Base-by-base conservation (phyloP, 1,140 invertebrate genomes). In the Lutraria rhynchaena region DNA sequence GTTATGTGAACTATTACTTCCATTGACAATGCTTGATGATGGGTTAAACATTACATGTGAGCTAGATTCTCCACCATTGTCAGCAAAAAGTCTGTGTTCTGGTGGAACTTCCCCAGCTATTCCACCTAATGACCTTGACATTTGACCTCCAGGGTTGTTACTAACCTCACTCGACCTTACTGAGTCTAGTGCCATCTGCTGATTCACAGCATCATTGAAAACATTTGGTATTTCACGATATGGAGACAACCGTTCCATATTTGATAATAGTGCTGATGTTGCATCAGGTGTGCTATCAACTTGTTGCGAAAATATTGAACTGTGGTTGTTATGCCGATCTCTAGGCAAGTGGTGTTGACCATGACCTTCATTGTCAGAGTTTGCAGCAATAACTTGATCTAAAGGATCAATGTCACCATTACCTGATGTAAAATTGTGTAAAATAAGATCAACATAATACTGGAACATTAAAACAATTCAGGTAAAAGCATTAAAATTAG, bases 301-400 rank as follows among this genome's bases (percentile, higher is more conserved):
- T n/a, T 55, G 41, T 31, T 55, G 49, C 24, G 58, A 27, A 41
- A 77, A 77, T 22, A 77, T 33, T 22, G 75, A 77, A 24, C 75
- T 49, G 41, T 61, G 75, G 57, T 77, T 77, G 22, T 65, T 44
- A 17, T 61, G 58, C 24, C 61, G 29, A 33, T 46, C 31, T 19
- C 57, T 37, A 17, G 51, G n/a, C 37, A 67, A 22, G 44, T 65
- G 63, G 9, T 49, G 22, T 35, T 35, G 41, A 61, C 73, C 58
- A 17, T 57, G 24, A 46, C 57, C 35, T 67, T 67, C 37, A 31
- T 5, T 1, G 15, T 67, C 17, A 9, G 22, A 27, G 27, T 77
- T 77, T 9, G 75, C 75, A 22, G 60, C 75, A 37, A 77, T 37
- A 55, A 77, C 75, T 31, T 77, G 44, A 41, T 77, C 75, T 37